Conservation (phyloP, 2,113 vertebrate species). For the Daubentonia madagascariensis region DNA sequence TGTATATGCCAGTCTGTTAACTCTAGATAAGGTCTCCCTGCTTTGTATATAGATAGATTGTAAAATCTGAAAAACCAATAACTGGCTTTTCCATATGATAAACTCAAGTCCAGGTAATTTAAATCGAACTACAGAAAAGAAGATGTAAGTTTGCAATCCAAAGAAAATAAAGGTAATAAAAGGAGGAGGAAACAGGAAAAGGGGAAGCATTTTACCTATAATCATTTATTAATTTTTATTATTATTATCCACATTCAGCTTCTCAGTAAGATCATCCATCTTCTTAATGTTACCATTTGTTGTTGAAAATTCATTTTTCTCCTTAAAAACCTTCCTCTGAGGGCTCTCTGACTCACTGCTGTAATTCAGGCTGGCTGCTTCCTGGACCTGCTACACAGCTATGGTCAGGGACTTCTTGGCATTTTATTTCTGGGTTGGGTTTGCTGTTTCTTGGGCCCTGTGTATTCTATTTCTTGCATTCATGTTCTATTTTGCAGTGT, state of each 20-base stretch:
- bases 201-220: background rate
- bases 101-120: background rate
- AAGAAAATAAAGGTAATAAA: background rate
- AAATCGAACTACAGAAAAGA: background rate
- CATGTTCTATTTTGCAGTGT: background rate
- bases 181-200: background rate
- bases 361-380: background rate
- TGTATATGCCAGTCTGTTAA: background rate
- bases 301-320: background rate
- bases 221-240: background rate
- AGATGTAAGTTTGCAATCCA: background rate
- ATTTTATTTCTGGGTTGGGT: background rate
- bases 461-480: slow-evolving; percentile 33
- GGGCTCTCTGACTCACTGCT: background rate
- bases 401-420: slow-evolving; percentile 22
- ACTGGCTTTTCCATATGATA: background rate
- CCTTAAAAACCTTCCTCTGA: background rate
- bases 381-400: background rate
- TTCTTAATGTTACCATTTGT: slow-evolving; percentile 14
- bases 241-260: background rate
- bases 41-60: background rate
- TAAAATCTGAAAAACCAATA: background rate
- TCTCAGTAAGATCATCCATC: background rate
- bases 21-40: background rate
- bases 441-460: slow-evolving; percentile 18